Evolutionary conservation across 1,140 invertebrate genomes (phyloP), one percentile per base, ranked within the genome.

Genomic region (Ceratosolen solmsi): DNA sequence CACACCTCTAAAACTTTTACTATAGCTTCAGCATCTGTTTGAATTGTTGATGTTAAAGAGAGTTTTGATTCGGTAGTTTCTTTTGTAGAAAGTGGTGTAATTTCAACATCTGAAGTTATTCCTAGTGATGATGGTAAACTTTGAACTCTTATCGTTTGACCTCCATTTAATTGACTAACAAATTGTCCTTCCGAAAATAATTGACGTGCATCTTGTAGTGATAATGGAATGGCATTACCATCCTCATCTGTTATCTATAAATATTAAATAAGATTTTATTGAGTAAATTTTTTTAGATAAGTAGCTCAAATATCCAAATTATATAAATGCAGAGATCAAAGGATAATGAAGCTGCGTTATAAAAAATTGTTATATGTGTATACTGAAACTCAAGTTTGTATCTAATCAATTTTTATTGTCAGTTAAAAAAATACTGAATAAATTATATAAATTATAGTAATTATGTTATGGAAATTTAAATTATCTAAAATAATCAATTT

Each of bases 161-260:
- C 87, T 58, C 91, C 86, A 41, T 86, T 88, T 83, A 89, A 85
- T 82, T 92, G 88, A 89, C 88, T 89, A 63, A 93, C 86, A 71
- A 93, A 89, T 65, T 90, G 91, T 79, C 92, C 92, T 70, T 93
- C 90, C 0, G 92, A 90, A 25, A 93, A 82, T 82, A 93, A 87
- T 51, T 92, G 91, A 78, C 92, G 88, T 13, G 94, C 94, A 86
- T 95, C 94, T 85, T 94, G 92, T 84, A 94, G 93, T 0, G 94
- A 94, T 82, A 95, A 92, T 76, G 94, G 94, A 46, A 95, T 91
- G 11, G 94, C 93, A 89, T 95, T 95, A 20, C 94, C 94, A 74
- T 94, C 92, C 83, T 94, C 93, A 89, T 95, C 94, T 5, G 93
- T 93, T 38, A 95, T 92, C 92, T 94, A 88, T 22, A 85, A 87